Evolutionary conservation across 2,888 invertebrate genomes (phyloP), one percentile per base, ranked within the genome.

Genomic region (Drosophila borborema): DNA sequence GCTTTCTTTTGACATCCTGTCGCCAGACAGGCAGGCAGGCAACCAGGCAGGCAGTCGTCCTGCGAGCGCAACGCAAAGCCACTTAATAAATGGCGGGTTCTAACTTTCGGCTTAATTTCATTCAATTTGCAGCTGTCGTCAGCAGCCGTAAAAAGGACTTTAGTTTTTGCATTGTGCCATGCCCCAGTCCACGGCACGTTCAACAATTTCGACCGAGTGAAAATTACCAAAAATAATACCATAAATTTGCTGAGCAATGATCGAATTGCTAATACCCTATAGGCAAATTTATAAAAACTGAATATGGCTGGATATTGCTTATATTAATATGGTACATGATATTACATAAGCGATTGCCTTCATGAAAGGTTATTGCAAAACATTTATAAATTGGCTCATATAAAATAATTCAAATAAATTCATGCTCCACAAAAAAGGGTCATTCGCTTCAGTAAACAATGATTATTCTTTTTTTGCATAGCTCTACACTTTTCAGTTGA

Each of bases 41-140:
- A n/a, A n/a, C n/a, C 41, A 38, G 31, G 49, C 41, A 38, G 31
- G 49, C 48, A 36, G 23, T 55, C 53, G 48, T 49, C 48, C 54
- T 73, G 36, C 31, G 23, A 23, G 10, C 71, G 7, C 55, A 48
- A 53, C n/a, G 61, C 46, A 67, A 67, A 77, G 86, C 86, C 77
- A 82, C 80, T 80, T 88, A 86, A 86, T 86, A 83, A 83, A 88
- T 86, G 70, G 80, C 81, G 31, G 59, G 70, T 72, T 81, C 81
- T 74, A 83, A 80, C 74, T 77, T 81, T 75, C 62, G 72, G 67
- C 73, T 81, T 86, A 83, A 86, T 77, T 85, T 83, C 80, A 88
- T 85, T 88, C 83, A 80, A 85, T 85, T 85, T 85, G 74, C 85
- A 81, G 88, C 88, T 85, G 83, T 86, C 88, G 88, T 81, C 85